These are phyloP conservation scores for Ferrisia virgata DNA, from an alignment of 2,888 invertebrate species.

Conservation along the genomic window DNA sequence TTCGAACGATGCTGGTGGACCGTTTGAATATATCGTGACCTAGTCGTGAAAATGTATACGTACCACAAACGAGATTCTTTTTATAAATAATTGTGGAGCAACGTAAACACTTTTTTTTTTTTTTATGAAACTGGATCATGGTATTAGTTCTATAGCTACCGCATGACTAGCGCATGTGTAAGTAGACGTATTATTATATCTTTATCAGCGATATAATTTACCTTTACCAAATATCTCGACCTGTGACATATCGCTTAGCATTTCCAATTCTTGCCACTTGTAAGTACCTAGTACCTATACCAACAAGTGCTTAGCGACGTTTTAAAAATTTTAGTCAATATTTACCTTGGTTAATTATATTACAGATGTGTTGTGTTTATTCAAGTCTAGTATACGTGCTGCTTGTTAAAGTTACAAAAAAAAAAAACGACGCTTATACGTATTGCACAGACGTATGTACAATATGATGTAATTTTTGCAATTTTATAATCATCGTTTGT, in stretches of 20 bases:
- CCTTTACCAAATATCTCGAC: background rate
- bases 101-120: background rate
- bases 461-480: background rate
- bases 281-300: too few species aligned
- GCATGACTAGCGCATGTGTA: background rate
- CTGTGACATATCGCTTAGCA: too few species aligned
- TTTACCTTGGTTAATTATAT: background rate
- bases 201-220: background rate
- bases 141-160: slow-evolving; percentile 16
- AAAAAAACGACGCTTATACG: background rate
- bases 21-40: slow-evolving; percentile 1
- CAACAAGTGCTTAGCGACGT: background rate
- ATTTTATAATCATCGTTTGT: background rate
- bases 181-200: too few species aligned
- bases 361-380: background rate
- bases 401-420: background rate
- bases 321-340: background rate
- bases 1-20: background rate
- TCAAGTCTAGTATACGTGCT: background rate
- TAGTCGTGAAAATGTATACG: slow-evolving; percentile 31
- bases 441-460: background rate
- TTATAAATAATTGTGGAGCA: slow-evolving; percentile 12
- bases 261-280: too few species aligned
- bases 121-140: slow-evolving; percentile 20
- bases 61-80: slow-evolving; percentile 15